Evolutionary conservation across 2,797 vertebrate species (phyloP).

Genomic region (Chrosomus eos): DNA sequence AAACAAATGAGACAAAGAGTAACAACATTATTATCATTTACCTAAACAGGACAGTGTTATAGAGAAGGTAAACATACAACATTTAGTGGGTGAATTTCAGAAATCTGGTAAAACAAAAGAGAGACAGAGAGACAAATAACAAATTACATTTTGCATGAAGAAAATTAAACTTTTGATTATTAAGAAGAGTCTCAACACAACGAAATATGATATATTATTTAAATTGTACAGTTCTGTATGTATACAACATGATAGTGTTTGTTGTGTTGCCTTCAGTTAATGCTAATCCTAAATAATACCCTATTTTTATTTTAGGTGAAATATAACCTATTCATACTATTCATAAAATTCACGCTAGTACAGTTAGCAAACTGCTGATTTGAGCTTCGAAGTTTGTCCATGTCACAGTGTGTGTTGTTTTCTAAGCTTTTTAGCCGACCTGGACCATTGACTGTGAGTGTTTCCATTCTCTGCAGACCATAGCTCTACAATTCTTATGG

Average conservation of each 20-base stretch:
- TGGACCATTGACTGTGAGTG: not conserved
- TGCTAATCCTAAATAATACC: not conserved
- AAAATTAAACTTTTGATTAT: not conserved
- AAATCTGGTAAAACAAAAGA: too few relatives aligned
- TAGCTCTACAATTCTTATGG: slow-evolving; percentile 80
- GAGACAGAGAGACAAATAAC: not conserved
- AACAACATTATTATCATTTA: not conserved
- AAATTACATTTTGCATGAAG: not conserved
- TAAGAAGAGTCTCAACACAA: not conserved
- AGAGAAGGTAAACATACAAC: not conserved
- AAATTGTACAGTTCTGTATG: not conserved
- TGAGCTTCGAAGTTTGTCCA: not conserved
- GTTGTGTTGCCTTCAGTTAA: not conserved
- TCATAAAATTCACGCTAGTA: too few relatives aligned
- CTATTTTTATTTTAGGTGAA: not conserved
- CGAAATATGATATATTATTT: too few relatives aligned
- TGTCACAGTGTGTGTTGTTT: not conserved
- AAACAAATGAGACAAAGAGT: not conserved
- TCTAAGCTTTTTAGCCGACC: not conserved
- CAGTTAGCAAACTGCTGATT: not conserved
- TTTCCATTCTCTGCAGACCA: slow-evolving; percentile 50
- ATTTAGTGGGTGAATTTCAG: not conserved
- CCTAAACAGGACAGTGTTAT: not conserved
- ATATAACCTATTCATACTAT: not conserved
- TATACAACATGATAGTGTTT: not conserved